Base-by-base conservation (phyloP, 1,140 invertebrate species). In the Atta colombica region DNA sequence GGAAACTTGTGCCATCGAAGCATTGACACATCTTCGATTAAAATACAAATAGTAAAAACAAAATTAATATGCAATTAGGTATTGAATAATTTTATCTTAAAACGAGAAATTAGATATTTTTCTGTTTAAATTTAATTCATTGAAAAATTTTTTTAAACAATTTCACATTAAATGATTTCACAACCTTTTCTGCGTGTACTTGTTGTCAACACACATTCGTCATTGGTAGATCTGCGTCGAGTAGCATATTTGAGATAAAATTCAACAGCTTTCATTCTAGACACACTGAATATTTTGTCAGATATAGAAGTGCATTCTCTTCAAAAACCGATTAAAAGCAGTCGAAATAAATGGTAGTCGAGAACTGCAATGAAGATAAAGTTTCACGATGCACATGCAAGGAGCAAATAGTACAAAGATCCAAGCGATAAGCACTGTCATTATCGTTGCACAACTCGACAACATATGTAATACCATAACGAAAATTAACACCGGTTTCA, bases 371-470 rank as follows among this genome's bases (percentile, higher is more conserved):
- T 2, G 68, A 21, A n/a, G 77, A 12, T 68, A 39, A n/a, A 75
- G 39, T 51, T 51, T 75, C 55, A 61, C 69, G 39, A 25, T 18
- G 14, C 69, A 31, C 14, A 16, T 8, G 21, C 14, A 5, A 66
- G 14, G 3, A 8, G 12, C 61, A 35, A 49, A 35, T 8, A 10
- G 18, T 7, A 39, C 18, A 16, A 6, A 53, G 61, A 80, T 78
- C 16, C 31, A 2, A 18, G n/a, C 77, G 63, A 16, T 18, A 18
- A 39, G 49, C 61, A 82, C 39, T 60, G 35, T 18, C 80, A 51
- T 84, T 84, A 74, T 63, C 69, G 69, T 45, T 16, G 39, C 69
- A 74, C 80, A 74, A 60, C 35, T n/a, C 49, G 78, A 60, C 35
- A 61, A 55, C 35, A 31, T 31, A 51, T 16, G 51, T 31, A 82